Base-by-base conservation (phyloP, 2,797 vertebrate species). In the Cyprinella venusta region DNA sequence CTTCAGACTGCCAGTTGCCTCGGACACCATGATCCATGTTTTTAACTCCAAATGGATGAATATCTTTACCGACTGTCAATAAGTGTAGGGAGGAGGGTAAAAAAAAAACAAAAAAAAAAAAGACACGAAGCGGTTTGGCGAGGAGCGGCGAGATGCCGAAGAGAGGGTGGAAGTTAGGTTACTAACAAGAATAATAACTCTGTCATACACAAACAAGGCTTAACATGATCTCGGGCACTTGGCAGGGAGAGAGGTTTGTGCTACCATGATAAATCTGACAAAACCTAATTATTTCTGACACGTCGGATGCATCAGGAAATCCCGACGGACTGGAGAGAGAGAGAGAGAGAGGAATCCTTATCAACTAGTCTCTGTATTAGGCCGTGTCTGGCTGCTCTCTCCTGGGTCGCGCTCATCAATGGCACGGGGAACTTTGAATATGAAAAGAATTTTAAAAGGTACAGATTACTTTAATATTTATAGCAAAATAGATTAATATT, bases 281-380 rank as follows among this genome's bases (percentile, higher is more conserved):
- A 99, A 99, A 98, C 96, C 97, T 99, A 98, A 99, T 99, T 99
- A 98, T 99, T 99, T 98, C 96, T 98, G 97, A 99, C 98, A 98
- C 96, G 96, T 98, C 95, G 96, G 97, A 98, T 97, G 97, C 97
- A 98, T 98, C 97, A 93, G 96, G 96, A 96, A 97, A 97, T 99
- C 97, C 91, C 96, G 91, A 90, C 89, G 95, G 95, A 97, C 92
- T 92, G 80, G 84, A 86, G 81, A 71, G 82, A 71, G 82, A 54
- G 78, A 93, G 78, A 89, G 85, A 90, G 92, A 79, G 45, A 61
- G 71, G 95, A 95, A 93, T 68, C 94, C 96, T 96, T 97, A 97
- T 97, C 97, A 97, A 97, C 96, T 95, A 96, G 95, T 95, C 95
- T 96, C 95, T 95, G 93, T 93, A 97, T 97, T 96, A 96, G 96